Evolutionary conservation across 2,113 vertebrate species (phyloP), one percentile per base, ranked within the genome.

Genomic region (Pelodiscus sinensis): DNA sequence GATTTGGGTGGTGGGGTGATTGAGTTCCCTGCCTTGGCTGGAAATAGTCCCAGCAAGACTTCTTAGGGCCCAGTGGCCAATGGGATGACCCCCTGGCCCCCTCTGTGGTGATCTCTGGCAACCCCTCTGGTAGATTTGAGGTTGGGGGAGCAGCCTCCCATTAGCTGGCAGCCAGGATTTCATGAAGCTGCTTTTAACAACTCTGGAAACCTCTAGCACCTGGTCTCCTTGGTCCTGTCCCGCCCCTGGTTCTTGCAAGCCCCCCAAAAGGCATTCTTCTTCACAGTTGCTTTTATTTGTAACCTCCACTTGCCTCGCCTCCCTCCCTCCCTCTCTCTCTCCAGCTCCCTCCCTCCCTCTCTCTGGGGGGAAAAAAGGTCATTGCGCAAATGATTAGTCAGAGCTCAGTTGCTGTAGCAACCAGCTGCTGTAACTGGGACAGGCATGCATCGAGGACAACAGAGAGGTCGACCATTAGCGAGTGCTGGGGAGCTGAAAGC

Each of bases 371-470:
- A 98, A 98, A 98, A 99, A 99, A 99, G 98, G 98, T 99, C 98
- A 98, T 99, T 99, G 99, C 98, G 98, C 99, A 98, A 99, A 99
- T 98, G 98, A 99, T 99, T 99, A 99, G 98, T 98, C 98, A 98
- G 98, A 99, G 98, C 98, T 98, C 98, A 97, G 98, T 99, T 98
- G 98, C 98, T 98, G 98, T 98, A 97, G 98, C 98, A 98, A 99
- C 98, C 97, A 96, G 97, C 98, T 98, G 95, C 98, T 97, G 98
- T 98, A 98, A 98, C 98, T 98, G 96, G 98, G 98, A 98, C 98
- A 98, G 98, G 98, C 98, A 98, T 97, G 98, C 98, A 98, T 98
- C 97, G 98, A 98, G 98, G 98, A 98, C 98, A 98, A 98, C 98
- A 98, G 98, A 98, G 98, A 98, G 98, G 98, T 97, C 98, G 98